Evolutionary conservation across 2,797 vertebrate genomes (phyloP), one percentile per base, ranked within the genome.

Genomic region (Neomorphus geoffroyi): DNA sequence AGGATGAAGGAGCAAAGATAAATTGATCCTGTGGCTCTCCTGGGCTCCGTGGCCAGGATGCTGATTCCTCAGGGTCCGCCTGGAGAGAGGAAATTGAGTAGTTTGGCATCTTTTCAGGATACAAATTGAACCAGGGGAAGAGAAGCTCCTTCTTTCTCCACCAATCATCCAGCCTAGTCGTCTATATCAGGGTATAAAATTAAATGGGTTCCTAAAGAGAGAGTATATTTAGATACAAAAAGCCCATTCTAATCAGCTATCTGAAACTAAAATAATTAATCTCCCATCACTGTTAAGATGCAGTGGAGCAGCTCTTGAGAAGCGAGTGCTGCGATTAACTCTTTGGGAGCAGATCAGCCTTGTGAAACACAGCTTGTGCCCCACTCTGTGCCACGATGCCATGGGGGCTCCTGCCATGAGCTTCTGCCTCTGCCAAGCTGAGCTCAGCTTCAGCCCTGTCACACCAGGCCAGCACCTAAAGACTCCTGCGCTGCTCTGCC

Each of bases 131-230:
- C 35, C 48, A 79, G 72, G 93, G 90, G 82, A 93, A 93, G 86
- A 7, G 91, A 91, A 95, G 77, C 62, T 58, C 39, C 90, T 70
- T 88, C 82, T 81, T 87, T 94, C 96, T 94, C 93, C 83, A 46
- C 95, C 96, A 96, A 96, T 98, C 97, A 97, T 93, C 90, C 57
- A 73, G 88, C 80, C 94, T 90, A 96, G 96, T 93, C 72, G 35
- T 89, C 97, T 94, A 93, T 91, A 93, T 94, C 96, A 71, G 95
- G 93, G 93, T 90, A 82, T 73, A 94, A 94, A 91, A 94, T 96
- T 89, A 86, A 95, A 93, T 92, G 97, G 93, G 84, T 85, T 97
- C 93, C 89, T 94, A 85, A 96, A 92, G 91, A 92, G 91, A 73
- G 86, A 92, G 86, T 93, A 95, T 92, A 96, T 96, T 95, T 95